A percentile compares a stretch with the other conserved stretches of the same genome.
Evolutionary conservation across 37 sponge, comb jelly and placozoan species (phyloP).

Genomic region (Cliona cf. orientalis): DNA sequence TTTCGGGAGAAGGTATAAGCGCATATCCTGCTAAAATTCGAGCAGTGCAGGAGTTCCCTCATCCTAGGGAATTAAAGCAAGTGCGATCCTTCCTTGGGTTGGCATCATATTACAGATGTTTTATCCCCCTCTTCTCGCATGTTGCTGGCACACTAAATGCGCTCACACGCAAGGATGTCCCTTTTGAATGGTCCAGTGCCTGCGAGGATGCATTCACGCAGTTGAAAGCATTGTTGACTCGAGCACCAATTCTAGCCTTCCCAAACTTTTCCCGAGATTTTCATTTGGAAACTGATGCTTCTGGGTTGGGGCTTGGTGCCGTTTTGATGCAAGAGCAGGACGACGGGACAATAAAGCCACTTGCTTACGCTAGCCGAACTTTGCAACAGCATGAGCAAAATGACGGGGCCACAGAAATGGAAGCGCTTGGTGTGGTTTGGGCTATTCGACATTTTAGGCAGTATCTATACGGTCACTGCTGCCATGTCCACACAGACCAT

Average conservation of each 20-base stretch:
- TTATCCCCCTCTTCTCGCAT: constrained; percentile 32
- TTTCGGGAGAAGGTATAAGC: constrained; percentile 28
- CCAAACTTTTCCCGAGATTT: constrained; percentile 36
- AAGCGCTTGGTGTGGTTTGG: constrained; percentile 69
- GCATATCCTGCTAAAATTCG: constrained; percentile 32
- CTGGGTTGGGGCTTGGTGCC: constrained; percentile 53
- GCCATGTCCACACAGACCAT: constrained; percentile 61
- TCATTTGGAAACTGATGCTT: constrained; percentile 69
- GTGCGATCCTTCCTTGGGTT: constrained; percentile 40
- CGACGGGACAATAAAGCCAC: constrained; percentile 11
- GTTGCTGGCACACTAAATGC: constrained; percentile 48
- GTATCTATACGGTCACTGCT: constrained; percentile 67
- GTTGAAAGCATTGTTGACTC: constrained; percentile 43
- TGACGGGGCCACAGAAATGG: constrained; percentile 67
- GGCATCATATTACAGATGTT: constrained; percentile 56
- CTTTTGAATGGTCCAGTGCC: constrained; percentile 35
- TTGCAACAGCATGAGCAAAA: constrained; percentile 55
- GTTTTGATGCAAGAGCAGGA: constrained; percentile 55
- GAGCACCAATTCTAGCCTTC: constrained; percentile 44
- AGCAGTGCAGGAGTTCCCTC: constrained; percentile 20
- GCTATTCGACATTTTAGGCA: constrained; percentile 65
- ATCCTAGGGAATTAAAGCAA: constrained; percentile 2
- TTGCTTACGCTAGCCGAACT: constrained; percentile 71
- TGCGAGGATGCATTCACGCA: constrained; percentile 50
- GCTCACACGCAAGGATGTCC: constrained; percentile 39